Conservation (phyloP, 2,113 vertebrate species). For the Cacatua alba region DNA sequence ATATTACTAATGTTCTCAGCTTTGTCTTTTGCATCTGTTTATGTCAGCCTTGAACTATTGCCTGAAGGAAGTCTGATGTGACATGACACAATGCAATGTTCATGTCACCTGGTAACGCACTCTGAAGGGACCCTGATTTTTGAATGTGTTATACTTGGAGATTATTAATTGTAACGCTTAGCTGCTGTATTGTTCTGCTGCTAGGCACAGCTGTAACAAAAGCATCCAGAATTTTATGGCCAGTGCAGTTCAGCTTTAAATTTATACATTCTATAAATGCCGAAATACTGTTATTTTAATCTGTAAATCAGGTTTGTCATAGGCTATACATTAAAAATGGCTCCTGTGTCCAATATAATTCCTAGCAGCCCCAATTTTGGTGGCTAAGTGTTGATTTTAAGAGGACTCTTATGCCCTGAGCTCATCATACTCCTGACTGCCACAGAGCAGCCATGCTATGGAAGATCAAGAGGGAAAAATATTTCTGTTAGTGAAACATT, state of each 20-base stretch:
- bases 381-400: slow-evolving; percentile 61
- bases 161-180: slow-evolving; percentile 59
- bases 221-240: slow-evolving; percentile 36
- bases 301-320: slow-evolving; percentile 73
- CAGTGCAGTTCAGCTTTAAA: slow-evolving; percentile 58
- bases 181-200: slow-evolving; percentile 57
- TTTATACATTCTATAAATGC: slow-evolving; percentile 72
- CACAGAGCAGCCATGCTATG: slow-evolving; percentile 4
- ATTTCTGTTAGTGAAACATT: slow-evolving; percentile 42
- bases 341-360: slow-evolving; percentile 68
- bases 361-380: slow-evolving; percentile 47
- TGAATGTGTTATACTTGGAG: slow-evolving; percentile 14
- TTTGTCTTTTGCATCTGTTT: slow-evolving; percentile 59
- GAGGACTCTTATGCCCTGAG: slow-evolving; percentile 59
- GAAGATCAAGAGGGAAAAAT: slow-evolving; percentile 36
- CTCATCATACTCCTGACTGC: slow-evolving; percentile 54
- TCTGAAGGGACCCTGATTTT: slow-evolving; percentile 24
- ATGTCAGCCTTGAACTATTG: slow-evolving; percentile 59
- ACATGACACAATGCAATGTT: slow-evolving; percentile 30
- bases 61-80: slow-evolving; percentile 52
- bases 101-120: slow-evolving; percentile 59
- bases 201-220: slow-evolving; percentile 49
- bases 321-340: slow-evolving; percentile 51
- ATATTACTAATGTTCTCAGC: not conserved
- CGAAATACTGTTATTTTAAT: slow-evolving; percentile 72